Base-by-base conservation (phyloP, 2,888 invertebrate genomes). In the Ganaspis brasiliensis region DNA sequence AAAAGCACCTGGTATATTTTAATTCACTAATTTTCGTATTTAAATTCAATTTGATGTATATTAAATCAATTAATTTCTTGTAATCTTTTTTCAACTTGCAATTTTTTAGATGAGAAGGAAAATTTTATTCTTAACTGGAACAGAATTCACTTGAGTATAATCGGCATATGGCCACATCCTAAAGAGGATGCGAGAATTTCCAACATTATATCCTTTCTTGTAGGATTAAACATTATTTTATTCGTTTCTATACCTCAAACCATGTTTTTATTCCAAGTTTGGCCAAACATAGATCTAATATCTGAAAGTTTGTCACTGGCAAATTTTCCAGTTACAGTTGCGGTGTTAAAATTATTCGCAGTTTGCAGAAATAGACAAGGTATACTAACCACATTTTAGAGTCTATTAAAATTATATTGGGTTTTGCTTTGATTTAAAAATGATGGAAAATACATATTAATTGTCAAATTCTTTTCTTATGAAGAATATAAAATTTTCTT, bases 91-190 rank as follows among this genome's bases (percentile, higher is more conserved):
- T 31, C 31, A 31, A 31, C 31, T 31, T n/a, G n/a, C n/a, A 31
- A 31, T 35, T 61, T 16, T 35, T 12, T 26, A 31, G 37, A 16
- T 21, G 1, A 14, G 19, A 19, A 35, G 12, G 37, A 61, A 35
- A 37, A 81, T 49, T 77, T 75, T 24, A 85, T 83, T 1, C 49
- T 85, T 9, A 82, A 81, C 55, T 82, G 83, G 82, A 84, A 84
- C 67, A 81, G 84, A 12, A 67, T 75, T 24, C 74, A 81, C 70
- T 63, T 87, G 26, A 40, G 76, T 0, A 45, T 86, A 2, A 31
- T 87, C 14, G 86, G 87, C 12, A 73, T 85, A 5, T 87, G 86
- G 86, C 86, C 86, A 12, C 82, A 84, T 21, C 74, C 77, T 6
- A 19, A 55, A 14, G 10, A 37, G 3, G 19, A 61, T 61, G 61